Conservation (phyloP, 1,140 invertebrate species). For the Atta colombica region DNA sequence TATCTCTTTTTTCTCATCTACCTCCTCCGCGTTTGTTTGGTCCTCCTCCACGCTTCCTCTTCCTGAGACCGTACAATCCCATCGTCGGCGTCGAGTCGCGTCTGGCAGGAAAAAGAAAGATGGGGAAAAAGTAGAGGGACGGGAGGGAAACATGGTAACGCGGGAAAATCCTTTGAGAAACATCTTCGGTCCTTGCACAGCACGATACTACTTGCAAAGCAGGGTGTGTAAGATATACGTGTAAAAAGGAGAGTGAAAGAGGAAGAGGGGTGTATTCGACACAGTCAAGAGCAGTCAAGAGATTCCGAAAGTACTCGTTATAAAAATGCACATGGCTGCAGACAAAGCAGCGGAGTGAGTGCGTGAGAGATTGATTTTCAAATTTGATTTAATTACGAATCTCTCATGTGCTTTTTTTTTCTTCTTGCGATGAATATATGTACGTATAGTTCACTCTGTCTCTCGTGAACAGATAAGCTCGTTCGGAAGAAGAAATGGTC, state of each 20-base stretch:
- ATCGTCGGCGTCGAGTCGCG: slow-evolving; percentile 40
- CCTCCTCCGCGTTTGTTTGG: slow-evolving; percentile 38
- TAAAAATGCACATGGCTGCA: not conserved
- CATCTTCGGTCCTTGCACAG: slow-evolving; percentile 41
- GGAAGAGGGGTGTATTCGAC: not conserved
- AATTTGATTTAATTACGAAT: slow-evolving; percentile 29
- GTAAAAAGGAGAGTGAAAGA: not conserved
- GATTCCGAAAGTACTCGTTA: not conserved
- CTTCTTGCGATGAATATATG: slow-evolving; percentile 24
- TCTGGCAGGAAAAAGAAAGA: not conserved
- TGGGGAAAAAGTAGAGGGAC: not conserved
- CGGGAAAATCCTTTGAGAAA: slow-evolving; percentile 67
- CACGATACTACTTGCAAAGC: slow-evolving; percentile 60
- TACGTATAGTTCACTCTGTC: not conserved
- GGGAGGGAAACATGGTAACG: slow-evolving; percentile 27
- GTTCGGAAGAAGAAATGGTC: not conserved
- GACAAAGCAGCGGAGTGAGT: not conserved
- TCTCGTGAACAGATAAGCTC: not conserved
- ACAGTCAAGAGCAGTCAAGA: not conserved
- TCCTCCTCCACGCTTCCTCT: slow-evolving; percentile 11
- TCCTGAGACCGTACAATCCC: slow-evolving; percentile 37
- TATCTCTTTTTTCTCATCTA: slow-evolving; percentile 1
- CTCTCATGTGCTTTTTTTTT: not conserved
- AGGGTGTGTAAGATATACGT: slow-evolving; percentile 56
- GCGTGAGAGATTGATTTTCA: slow-evolving; percentile 8